These are phyloP conservation scores for Falco cherrug DNA, from an alignment of 2,797 vertebrate genomes.

Conservation along the genomic window DNA sequence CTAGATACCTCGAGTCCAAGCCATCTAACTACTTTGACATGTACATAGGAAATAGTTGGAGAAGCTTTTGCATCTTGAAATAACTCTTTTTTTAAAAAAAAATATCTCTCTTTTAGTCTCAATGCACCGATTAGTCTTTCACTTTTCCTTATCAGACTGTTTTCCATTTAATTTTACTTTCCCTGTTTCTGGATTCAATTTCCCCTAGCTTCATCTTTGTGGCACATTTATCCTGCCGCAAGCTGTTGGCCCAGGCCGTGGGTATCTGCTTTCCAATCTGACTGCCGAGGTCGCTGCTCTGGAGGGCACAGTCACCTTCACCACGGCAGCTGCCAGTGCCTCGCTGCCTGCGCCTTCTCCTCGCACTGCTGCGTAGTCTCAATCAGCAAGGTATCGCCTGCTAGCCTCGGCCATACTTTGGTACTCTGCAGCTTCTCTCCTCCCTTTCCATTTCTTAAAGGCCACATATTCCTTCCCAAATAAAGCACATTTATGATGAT, in stretches of 20 bases:
- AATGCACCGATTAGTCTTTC: background rate
- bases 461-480: slow-evolving; percentile 29
- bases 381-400: background rate
- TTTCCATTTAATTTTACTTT: slow-evolving; percentile 28
- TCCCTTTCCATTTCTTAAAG: background rate
- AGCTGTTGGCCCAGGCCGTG: background rate
- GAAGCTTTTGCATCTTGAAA: background rate
- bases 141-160: background rate
- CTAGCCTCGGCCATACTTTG: background rate
- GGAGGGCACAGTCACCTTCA: slow-evolving; percentile 34
- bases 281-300: slow-evolving; percentile 3
- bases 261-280: slow-evolving; percentile 33
- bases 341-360: background rate
- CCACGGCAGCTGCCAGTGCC: background rate
- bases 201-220: background rate
- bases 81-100: background rate
- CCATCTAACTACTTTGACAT: background rate
- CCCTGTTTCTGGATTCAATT: slow-evolving; percentile 25
- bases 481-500: background rate
- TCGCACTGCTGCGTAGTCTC: background rate
- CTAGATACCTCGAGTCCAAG: background rate
- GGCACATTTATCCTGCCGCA: slow-evolving; percentile 2
- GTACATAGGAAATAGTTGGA: background rate
- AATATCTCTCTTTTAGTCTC: background rate
- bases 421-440: background rate